Conservation (phyloP, 2,888 invertebrate species). For the Apodemia hepburni region DNA sequence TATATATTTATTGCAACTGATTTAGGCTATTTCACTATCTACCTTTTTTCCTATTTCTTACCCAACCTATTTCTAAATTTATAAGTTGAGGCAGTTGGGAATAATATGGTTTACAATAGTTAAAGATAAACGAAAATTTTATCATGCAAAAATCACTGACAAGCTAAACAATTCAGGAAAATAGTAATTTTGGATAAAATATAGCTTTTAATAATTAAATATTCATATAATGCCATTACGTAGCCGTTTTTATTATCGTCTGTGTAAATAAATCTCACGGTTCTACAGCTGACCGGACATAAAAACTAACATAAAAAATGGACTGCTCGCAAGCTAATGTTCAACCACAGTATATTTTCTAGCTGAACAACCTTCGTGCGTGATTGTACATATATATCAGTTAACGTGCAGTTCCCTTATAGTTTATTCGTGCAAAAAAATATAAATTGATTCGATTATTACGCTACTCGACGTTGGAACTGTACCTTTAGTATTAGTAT, state of each 20-base stretch:
- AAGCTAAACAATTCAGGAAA: too few relatives aligned
- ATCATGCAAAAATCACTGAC: too few relatives aligned
- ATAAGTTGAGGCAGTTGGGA: too few relatives aligned
- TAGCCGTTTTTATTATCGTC: neutral
- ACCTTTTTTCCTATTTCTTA: too few relatives aligned
- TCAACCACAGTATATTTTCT: conserved; percentile 9
- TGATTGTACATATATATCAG: conserved; percentile 28
- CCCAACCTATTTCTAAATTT: too few relatives aligned
- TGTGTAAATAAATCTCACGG: neutral
- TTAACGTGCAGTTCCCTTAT: conserved; percentile 32
- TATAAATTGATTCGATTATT: conserved; percentile 38
- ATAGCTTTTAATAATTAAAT: too few relatives aligned
- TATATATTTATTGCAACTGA: too few relatives aligned
- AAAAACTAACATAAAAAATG: conserved; percentile 5
- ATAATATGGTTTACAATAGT: too few relatives aligned
- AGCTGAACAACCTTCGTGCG: neutral
- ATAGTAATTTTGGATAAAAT: too few relatives aligned
- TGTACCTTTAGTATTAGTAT: conserved; percentile 19
- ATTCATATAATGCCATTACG: neutral
- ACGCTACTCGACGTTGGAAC: conserved; percentile 28
- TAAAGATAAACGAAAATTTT: too few relatives aligned
- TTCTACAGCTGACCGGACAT: neutral
- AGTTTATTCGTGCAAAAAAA: conserved; percentile 36
- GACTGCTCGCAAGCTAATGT: neutral
- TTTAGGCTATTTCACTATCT: too few relatives aligned